Conservation (phyloP, 2,113 vertebrate species). For the Rhinolophus sinicus region DNA sequence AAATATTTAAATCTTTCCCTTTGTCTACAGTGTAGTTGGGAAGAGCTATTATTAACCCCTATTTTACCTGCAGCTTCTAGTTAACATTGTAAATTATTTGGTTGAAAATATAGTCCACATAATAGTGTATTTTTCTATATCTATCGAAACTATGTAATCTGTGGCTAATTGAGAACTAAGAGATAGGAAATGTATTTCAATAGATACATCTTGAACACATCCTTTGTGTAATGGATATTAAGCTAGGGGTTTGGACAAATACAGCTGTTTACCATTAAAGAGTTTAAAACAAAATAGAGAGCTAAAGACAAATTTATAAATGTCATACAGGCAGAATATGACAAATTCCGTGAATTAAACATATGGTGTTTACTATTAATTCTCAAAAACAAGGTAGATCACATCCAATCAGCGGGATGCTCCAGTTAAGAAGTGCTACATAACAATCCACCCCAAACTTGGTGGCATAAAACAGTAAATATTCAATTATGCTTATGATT, state of each 20-base stretch:
- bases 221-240: not conserved
- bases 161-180: not conserved
- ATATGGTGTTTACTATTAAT: not conserved
- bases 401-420: not conserved
- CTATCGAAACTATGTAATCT: not conserved
- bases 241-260: not conserved
- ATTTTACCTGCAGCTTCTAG: not conserved
- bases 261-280: not conserved
- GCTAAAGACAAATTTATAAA: not conserved
- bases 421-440: not conserved
- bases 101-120: not conserved
- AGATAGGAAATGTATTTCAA: not conserved
- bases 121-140: not conserved
- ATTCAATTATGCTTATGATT: not conserved
- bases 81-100: not conserved
- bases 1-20: not conserved
- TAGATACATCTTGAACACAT: not conserved
- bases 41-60: not conserved
- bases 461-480: not conserved
- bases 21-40: not conserved
- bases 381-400: not conserved
- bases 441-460: not conserved
- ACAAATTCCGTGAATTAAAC: not conserved
- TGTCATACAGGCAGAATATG: not conserved
- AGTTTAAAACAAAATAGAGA: not conserved